Evolutionary conservation across 2,888 invertebrate genomes (phyloP).

Genomic region (Hirudinaria manillensis): DNA sequence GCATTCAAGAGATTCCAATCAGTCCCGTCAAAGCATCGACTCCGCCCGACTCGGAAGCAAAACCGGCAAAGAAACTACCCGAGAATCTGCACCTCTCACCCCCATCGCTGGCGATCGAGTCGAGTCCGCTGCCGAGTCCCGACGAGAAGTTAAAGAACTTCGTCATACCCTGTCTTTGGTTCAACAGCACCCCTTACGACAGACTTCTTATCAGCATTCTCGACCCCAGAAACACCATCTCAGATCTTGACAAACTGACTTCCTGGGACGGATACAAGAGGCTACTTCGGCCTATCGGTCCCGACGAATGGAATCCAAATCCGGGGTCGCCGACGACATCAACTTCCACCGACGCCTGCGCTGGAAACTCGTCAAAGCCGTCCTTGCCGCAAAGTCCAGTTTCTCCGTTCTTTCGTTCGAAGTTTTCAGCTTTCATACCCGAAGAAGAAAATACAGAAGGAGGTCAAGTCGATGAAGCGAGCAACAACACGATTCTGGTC

Average conservation of each 20-base stretch:
- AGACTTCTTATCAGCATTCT: slow-evolving; percentile 6
- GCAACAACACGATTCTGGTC: no score
- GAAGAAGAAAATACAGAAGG: no score
- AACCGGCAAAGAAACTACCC: background rate
- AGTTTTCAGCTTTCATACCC: no score
- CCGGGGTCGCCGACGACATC: no score
- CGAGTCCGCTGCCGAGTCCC: no score
- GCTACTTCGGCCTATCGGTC: background rate
- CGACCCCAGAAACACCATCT: background rate
- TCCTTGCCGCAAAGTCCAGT: no score
- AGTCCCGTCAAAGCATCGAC: background rate
- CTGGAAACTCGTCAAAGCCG: no score
- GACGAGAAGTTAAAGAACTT: background rate
- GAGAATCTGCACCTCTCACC: no score
- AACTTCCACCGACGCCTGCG: no score
- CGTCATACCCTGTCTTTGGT: background rate
- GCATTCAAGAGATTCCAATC: background rate
- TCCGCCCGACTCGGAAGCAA: background rate
- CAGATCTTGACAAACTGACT: background rate
- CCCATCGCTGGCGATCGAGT: no score
- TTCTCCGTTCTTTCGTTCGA: no score
- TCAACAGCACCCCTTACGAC: background rate
- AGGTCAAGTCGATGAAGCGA: no score
- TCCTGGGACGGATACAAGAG: background rate
- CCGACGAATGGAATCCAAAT: background rate